These are phyloP conservation scores for Aythya baeri DNA, from an alignment of 2,113 vertebrate species.

Conservation along the genomic window DNA sequence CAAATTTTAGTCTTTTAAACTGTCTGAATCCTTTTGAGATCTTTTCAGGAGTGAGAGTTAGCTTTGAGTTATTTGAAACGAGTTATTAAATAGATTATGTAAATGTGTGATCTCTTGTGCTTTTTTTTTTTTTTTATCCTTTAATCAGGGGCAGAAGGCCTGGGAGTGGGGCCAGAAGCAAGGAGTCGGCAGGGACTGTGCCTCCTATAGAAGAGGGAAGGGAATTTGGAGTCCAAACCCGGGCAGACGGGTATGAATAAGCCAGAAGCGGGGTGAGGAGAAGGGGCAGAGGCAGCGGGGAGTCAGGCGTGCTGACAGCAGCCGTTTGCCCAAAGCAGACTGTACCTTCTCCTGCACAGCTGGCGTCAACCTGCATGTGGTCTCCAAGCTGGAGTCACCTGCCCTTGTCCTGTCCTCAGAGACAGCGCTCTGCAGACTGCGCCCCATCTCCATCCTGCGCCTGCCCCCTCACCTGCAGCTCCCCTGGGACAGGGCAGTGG, in stretches of 20 bases:
- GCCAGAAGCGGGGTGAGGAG: slow-evolving; percentile 29
- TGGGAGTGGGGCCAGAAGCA: slow-evolving; percentile 48
- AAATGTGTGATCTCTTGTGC: slow-evolving; percentile 38
- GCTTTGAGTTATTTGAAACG: slow-evolving; percentile 55
- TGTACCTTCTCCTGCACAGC: slow-evolving; percentile 34
- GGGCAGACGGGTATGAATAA: background rate
- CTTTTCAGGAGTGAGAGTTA: slow-evolving; percentile 37
- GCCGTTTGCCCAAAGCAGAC: slow-evolving; percentile 3
- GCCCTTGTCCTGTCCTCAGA: slow-evolving; percentile 45
- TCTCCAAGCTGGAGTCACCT: background rate
- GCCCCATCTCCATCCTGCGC: background rate
- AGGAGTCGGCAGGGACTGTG: slow-evolving; percentile 30
- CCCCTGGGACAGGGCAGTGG: background rate
- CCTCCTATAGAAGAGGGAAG: slow-evolving; percentile 4
- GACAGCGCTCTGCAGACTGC: background rate
- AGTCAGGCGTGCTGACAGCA: background rate
- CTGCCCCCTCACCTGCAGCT: rapidly evolving
- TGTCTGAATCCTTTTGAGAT: background rate
- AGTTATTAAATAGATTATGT: slow-evolving; percentile 57
- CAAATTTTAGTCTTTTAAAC: slow-evolving; percentile 32
- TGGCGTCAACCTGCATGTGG: slow-evolving; percentile 25
- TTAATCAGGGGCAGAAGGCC: slow-evolving; percentile 40
- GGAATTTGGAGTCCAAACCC: slow-evolving; percentile 7
- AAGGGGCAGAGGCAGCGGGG: slow-evolving; percentile 32
- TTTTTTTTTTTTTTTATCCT: slow-evolving; percentile 56